phyloP scores from a whole-genome alignment of 1,140 invertebrate genomes.

The Episyrphus balteatus region DNA sequence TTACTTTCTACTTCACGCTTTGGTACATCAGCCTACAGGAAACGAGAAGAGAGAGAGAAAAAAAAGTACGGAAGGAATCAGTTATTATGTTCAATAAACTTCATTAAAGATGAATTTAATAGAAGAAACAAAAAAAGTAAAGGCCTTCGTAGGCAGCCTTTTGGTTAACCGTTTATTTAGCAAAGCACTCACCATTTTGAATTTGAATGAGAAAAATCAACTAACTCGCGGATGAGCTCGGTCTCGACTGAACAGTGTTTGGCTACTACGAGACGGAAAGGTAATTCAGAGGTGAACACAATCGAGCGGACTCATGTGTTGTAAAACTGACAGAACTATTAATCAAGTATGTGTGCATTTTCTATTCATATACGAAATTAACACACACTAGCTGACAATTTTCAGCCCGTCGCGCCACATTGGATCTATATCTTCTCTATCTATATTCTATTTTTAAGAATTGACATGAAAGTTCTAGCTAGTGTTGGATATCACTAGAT shows the following conservation, averaged over 20 bases:
- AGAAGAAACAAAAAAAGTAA: conserved; percentile 12
- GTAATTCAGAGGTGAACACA: conserved; percentile 35
- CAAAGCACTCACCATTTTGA: conserved; percentile 36
- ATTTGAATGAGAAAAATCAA: conserved; percentile 34
- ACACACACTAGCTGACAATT: too few species aligned
- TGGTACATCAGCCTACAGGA: conserved; percentile 33
- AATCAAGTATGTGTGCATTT: too few species aligned
- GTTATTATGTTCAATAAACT: neutral
- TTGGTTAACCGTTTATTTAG: neutral
- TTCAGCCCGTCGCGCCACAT: too few species aligned
- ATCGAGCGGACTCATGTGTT: too few species aligned
- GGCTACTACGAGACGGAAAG: conserved; percentile 32
- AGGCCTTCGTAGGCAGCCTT: neutral
- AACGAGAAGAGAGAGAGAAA: conserved; percentile 1
- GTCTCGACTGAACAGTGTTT: conserved; percentile 37
- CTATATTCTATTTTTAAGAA: too few species aligned
- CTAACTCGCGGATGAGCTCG: conserved; percentile 38
- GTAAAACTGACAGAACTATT: too few species aligned
- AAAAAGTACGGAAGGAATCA: conserved; percentile 1
- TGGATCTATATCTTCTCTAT: too few species aligned
- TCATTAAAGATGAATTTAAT: neutral
- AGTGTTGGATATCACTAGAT: too few species aligned
- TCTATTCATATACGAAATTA: too few species aligned
- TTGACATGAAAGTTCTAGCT: too few species aligned
- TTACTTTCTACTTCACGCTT: conserved; percentile 38